Percentiles rank a stretch among this genome's conserved stretches.
These are phyloP conservation scores for Dysidea cf. avara DNA, from an alignment of 37 sponge, comb jelly and placozoan genomes.

Conservation along the genomic window DNA sequence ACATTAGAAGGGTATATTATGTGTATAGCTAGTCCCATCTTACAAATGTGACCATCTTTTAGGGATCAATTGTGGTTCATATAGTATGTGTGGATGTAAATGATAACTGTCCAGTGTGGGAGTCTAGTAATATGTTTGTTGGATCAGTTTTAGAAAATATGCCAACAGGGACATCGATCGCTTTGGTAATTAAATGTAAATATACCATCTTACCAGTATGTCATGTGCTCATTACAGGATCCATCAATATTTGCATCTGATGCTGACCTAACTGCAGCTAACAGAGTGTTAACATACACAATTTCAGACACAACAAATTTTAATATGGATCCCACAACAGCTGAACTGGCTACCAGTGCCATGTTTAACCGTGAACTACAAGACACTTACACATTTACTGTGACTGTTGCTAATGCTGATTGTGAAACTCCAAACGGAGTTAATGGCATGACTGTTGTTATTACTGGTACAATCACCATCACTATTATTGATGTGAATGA, in stretches of 20 bases:
- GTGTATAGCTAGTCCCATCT: background rate
- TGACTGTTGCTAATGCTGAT: slow-evolving; percentile 11
- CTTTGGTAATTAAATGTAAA: slow-evolving; percentile 16
- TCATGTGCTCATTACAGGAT: slow-evolving; percentile 4
- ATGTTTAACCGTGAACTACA: background rate
- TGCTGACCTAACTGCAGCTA: slow-evolving; percentile 4
- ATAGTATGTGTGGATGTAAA: slow-evolving; percentile 49
- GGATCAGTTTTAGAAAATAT: slow-evolving; percentile 23
- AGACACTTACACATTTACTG: background rate
- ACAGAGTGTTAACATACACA: slow-evolving; percentile 3
- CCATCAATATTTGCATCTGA: slow-evolving; percentile 12
- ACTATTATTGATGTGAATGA: slow-evolving; percentile 37
- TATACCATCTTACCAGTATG: background rate
- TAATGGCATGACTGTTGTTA: too few species aligned
- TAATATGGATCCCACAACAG: background rate
- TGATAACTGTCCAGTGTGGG: slow-evolving; percentile 37
- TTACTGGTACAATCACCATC: background rate
- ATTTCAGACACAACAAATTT: background rate
- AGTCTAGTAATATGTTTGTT: background rate
- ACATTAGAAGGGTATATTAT: background rate
- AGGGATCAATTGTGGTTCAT: background rate
- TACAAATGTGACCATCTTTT: background rate
- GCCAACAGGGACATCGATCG: background rate
- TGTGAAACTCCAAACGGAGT: slow-evolving; percentile 1
- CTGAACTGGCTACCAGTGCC: background rate